Evolutionary conservation across 2,888 invertebrate genomes (phyloP).

Genomic region (Aporophyla lueneburgensis): DNA sequence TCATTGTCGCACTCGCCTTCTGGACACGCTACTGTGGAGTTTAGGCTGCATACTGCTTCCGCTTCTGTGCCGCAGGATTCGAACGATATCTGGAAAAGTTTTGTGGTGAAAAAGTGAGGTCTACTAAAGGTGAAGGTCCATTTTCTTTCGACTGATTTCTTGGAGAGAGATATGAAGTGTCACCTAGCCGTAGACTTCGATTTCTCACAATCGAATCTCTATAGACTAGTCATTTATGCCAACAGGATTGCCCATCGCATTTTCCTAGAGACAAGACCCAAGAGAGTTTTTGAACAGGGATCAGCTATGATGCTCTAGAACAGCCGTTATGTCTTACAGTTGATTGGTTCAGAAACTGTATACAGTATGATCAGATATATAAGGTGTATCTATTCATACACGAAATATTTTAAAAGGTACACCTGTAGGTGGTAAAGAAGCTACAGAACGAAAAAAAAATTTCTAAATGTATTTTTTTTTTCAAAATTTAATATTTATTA

Average conservation of each 20-base stretch:
- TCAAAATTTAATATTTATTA: no score
- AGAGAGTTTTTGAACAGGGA: neutral
- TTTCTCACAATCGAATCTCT: no score
- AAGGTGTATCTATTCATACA: no score
- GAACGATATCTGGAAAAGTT: constrained; percentile 76
- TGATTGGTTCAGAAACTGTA: no score
- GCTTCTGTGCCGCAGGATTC: constrained; percentile 88
- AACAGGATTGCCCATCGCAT: neutral
- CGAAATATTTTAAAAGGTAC: no score
- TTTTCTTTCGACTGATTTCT: no score
- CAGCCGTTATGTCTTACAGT: neutral
- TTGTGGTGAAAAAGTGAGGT: neutral
- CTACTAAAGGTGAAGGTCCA: neutral
- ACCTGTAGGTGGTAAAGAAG: no score
- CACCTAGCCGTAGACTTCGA: neutral
- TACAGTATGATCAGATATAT: no score
- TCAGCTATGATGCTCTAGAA: neutral
- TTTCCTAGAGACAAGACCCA: no score
- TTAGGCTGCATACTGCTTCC: constrained; percentile 83
- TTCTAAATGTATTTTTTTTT: no score
- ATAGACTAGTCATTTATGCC: neutral
- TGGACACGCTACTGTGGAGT: constrained; percentile 78
- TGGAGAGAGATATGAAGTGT: neutral
- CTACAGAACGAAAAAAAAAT: no score
- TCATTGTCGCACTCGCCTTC: constrained; percentile 87